Percentiles rank a stretch among this genome's conserved stretches.
These are phyloP conservation scores for Nomada lathburiana DNA, from an alignment of 2,888 invertebrate genomes.

Conservation along the genomic window DNA sequence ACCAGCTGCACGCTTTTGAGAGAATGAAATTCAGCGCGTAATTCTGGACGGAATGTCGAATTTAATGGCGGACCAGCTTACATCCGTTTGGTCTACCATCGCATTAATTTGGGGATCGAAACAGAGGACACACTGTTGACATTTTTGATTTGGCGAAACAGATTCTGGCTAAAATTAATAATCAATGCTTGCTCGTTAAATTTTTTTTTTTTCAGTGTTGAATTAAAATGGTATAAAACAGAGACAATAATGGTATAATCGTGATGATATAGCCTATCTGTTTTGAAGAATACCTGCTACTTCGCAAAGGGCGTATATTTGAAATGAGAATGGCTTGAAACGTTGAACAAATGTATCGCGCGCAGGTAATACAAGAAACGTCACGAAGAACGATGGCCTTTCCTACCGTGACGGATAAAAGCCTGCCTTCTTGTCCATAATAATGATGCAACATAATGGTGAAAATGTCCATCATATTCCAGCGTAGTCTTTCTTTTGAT, in stretches of 20 bases:
- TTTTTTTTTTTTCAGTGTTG: too few relatives aligned
- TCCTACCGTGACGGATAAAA: slow-evolving; percentile 11
- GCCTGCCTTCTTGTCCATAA: slow-evolving; percentile 12
- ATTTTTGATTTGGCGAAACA: too few relatives aligned
- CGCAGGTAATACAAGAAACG: slow-evolving; percentile 17
- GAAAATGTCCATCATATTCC: neutral
- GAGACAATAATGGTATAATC: neutral
- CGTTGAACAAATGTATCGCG: slow-evolving; percentile 12
- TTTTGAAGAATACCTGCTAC: neutral
- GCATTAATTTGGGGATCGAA: neutral
- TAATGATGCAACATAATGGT: neutral
- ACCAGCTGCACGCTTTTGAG: neutral
- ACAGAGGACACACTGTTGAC: neutral
- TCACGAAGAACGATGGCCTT: slow-evolving; percentile 12
- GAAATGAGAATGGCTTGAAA: slow-evolving; percentile 5
- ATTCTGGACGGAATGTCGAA: slow-evolving; percentile 5
- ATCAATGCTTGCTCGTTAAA: too few relatives aligned
- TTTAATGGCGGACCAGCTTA: neutral
- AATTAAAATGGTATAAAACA: neutral
- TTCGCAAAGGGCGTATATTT: neutral
- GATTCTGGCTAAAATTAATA: too few relatives aligned
- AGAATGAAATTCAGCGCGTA: slow-evolving; percentile 31
- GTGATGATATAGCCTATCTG: neutral
- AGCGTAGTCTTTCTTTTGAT: neutral
- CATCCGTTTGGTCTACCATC: neutral